Conservation (phyloP, 30 jellyfish, hydroid and myxozoan species). For the Turritopsis dohrnii region DNA sequence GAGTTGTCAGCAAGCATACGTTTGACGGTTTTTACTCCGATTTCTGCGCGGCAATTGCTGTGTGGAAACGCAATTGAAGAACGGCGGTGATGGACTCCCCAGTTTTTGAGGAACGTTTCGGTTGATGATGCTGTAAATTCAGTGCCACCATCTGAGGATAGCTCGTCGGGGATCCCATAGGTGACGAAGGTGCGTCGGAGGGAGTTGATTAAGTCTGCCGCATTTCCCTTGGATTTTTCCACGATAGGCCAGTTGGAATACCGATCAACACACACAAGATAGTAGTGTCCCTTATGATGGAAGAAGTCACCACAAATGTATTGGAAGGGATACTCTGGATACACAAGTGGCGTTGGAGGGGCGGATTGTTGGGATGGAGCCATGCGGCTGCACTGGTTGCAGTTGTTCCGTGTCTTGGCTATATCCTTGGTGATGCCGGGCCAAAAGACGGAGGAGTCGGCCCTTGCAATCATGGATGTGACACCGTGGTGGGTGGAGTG, state of each 20-base stretch:
- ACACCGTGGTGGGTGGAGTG: constrained; percentile 31
- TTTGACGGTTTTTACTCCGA: not conserved
- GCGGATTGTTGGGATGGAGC: too few species aligned
- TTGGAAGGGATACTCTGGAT: too few species aligned
- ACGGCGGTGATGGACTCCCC: not conserved
- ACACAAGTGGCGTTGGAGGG: too few species aligned
- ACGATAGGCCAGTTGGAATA: too few species aligned
- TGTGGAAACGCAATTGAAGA: not conserved
- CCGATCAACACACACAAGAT: too few species aligned
- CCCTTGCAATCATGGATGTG: too few species aligned
- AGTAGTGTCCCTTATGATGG: too few species aligned
- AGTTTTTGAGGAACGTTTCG: not conserved
- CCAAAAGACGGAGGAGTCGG: too few species aligned
- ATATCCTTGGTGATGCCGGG: too few species aligned
- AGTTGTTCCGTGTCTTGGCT: too few species aligned
- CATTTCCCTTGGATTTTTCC: not conserved
- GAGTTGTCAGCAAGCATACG: constrained; percentile 7
- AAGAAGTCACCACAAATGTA: too few species aligned
- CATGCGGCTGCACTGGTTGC: too few species aligned
- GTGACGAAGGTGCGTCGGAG: constrained; percentile 4
- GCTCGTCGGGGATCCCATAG: not conserved
- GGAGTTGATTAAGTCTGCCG: not conserved
- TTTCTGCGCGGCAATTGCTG: constrained; percentile 6
- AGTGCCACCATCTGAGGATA: not conserved
- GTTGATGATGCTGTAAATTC: not conserved